These are phyloP conservation scores for Scotopteryx bipunctaria DNA, from an alignment of 2,888 invertebrate genomes.

Conservation along the genomic window DNA sequence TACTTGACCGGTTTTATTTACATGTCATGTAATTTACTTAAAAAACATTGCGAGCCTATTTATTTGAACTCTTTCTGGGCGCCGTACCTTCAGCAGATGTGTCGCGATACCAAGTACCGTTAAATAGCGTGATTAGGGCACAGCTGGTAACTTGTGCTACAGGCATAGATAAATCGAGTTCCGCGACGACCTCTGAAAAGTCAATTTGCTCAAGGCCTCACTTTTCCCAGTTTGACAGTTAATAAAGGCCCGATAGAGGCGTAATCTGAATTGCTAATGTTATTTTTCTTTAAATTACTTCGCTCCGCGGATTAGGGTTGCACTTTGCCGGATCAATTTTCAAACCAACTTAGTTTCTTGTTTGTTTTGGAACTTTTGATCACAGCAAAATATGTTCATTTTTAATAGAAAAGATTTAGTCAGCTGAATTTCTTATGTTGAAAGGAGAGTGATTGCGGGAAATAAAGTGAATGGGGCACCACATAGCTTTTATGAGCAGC, in stretches of 20 bases:
- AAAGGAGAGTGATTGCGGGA: too few species aligned
- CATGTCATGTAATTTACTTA: too few species aligned
- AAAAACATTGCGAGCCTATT: too few species aligned
- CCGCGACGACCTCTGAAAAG: constrained; percentile 57
- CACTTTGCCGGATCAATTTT: constrained; percentile 2
- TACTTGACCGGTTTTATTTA: too few species aligned
- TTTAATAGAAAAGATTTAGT: too few species aligned
- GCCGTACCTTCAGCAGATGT: too few species aligned
- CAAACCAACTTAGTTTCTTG: not conserved
- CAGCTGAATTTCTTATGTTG: too few species aligned
- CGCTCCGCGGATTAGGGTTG: constrained; percentile 61
- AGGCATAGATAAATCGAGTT: constrained; percentile 53
- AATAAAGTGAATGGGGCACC: too few species aligned
- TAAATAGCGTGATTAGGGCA: too few species aligned
- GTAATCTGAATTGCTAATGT: constrained; percentile 81
- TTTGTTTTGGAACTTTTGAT: not conserved
- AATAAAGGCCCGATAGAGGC: constrained; percentile 72
- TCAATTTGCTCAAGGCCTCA: constrained; percentile 65
- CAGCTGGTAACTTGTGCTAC: not conserved
- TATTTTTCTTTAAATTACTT: constrained; percentile 82
- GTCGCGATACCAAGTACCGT: too few species aligned
- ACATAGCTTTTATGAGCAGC: too few species aligned
- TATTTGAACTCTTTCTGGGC: too few species aligned
- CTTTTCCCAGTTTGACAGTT: constrained; percentile 74
- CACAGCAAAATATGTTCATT: not conserved